phyloP scores from a whole-genome alignment of 2,113 vertebrate species.

The Rousettus leschenaultii region DNA sequence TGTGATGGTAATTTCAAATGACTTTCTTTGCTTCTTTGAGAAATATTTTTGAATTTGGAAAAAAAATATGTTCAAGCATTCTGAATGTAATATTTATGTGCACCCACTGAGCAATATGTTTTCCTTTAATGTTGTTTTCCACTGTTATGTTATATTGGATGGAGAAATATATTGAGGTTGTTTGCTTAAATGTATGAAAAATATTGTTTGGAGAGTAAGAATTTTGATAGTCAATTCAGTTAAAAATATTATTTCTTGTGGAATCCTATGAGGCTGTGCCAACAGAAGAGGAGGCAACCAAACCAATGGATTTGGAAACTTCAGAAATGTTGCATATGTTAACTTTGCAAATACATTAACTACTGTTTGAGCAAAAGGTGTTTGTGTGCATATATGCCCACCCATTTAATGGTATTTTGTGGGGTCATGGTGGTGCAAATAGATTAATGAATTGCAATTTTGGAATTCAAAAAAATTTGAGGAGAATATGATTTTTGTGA shows the following conservation, averaged over 20 bases:
- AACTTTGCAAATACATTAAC: not conserved
- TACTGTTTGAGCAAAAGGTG: not conserved
- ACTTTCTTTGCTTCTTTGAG: not conserved
- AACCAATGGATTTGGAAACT: not conserved
- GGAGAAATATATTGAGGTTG: constrained; percentile 39
- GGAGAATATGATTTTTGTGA: not conserved
- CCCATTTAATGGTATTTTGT: not conserved
- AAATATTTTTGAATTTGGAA: constrained; percentile 36
- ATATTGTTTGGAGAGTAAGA: constrained; percentile 25
- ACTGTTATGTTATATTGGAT: not conserved
- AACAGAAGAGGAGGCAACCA: not conserved
- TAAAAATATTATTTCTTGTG: constrained; percentile 37
- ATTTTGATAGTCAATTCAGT: constrained; percentile 32
- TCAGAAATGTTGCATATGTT: not conserved
- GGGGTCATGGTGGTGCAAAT: not conserved
- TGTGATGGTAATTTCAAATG: not conserved
- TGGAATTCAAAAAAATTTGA: not conserved
- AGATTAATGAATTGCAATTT: not conserved
- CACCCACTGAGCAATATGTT: not conserved
- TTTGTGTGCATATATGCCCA: not conserved
- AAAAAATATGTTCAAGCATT: constrained; percentile 24
- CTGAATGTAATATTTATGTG: not conserved
- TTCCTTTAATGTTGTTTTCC: constrained; percentile 52
- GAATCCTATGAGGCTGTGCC: not conserved
- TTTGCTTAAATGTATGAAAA: constrained; percentile 46